These are phyloP conservation scores for Pachypsylla venusta DNA, from an alignment of 1,140 invertebrate species.

Conservation along the genomic window DNA sequence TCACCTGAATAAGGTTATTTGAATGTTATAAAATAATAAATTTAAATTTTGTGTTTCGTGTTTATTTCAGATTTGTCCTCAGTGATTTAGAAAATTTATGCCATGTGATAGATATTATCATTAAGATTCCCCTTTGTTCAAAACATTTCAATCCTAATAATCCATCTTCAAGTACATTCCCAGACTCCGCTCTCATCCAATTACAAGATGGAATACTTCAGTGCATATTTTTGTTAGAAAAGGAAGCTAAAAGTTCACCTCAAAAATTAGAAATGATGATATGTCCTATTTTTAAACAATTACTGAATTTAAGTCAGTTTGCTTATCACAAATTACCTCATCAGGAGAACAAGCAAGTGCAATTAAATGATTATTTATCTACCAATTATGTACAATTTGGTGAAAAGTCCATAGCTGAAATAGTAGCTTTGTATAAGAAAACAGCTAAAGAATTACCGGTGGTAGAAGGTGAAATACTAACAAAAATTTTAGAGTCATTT, in stretches of 20 bases:
- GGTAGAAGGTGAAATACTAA: conserved; percentile 56
- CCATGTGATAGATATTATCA: conserved; percentile 14
- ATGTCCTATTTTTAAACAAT: conserved; percentile 61
- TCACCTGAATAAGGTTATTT: too few relatives aligned
- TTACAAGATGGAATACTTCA: conserved; percentile 68
- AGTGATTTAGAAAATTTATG: conserved; percentile 64
- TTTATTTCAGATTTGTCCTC: conserved; percentile 16
- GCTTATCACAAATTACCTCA: conserved; percentile 37
- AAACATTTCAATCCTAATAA: neutral
- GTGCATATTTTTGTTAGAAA: conserved; percentile 62
- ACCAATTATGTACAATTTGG: conserved; percentile 82
- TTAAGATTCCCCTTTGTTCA: neutral
- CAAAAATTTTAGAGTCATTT: conserved; percentile 48
- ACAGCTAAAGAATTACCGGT: conserved; percentile 57
- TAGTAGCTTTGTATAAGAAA: conserved; percentile 65
- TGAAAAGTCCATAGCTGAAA: conserved; percentile 65
- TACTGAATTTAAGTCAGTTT: conserved; percentile 57
- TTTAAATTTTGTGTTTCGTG: conserved; percentile 8
- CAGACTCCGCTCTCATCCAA: conserved; percentile 59
- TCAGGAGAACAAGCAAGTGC: conserved; percentile 12
- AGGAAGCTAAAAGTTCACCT: conserved; percentile 27
- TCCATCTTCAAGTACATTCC: conserved; percentile 32
- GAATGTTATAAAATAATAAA: too few relatives aligned
- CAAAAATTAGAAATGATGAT: conserved; percentile 44
- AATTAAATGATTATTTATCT: conserved; percentile 50